phyloP scores from a whole-genome alignment of 1,140 invertebrate genomes.

The Drosophila insularis region DNA sequence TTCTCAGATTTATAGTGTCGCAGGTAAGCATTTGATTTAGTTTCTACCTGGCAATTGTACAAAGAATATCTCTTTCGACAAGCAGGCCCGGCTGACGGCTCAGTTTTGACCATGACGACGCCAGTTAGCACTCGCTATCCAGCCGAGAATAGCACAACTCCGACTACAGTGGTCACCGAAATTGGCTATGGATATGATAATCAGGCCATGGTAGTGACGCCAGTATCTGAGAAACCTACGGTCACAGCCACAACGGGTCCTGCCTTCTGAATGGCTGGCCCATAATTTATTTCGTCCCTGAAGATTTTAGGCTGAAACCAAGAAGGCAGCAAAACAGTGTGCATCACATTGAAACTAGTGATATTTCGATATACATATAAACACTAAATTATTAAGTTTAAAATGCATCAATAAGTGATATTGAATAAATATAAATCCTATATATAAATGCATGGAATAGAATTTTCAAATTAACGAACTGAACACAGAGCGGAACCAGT shows the following conservation, averaged over 20 bases:
- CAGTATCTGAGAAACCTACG: constrained; percentile 67
- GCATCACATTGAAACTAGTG: constrained; percentile 74
- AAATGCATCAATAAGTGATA: constrained; percentile 22
- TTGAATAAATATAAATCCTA: background rate
- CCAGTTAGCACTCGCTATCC: constrained; percentile 78
- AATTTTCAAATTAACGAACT: too few relatives aligned
- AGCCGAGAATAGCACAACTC: constrained; percentile 77
- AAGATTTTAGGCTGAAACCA: constrained; percentile 17
- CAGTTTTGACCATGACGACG: constrained; percentile 73
- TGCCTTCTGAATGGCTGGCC: constrained; percentile 44
- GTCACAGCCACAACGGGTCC: constrained; percentile 18
- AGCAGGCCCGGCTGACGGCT: constrained; percentile 71
- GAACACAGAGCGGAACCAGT: constrained; percentile 1
- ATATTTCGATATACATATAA: constrained; percentile 25
- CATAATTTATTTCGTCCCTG: constrained; percentile 2
- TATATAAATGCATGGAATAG: too few relatives aligned
- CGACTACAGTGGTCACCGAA: constrained; percentile 68
- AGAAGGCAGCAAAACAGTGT: constrained; percentile 43
- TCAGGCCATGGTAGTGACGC: constrained; percentile 75
- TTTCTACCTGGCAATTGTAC: constrained; percentile 26
- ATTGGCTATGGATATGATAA: constrained; percentile 78
- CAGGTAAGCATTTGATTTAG: constrained; percentile 62
- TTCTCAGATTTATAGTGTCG: constrained; percentile 73
- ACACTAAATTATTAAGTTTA: constrained; percentile 33
- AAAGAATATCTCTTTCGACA: constrained; percentile 20